Conservation (phyloP, 2,888 invertebrate genomes). For the Spisula subtruncata region DNA sequence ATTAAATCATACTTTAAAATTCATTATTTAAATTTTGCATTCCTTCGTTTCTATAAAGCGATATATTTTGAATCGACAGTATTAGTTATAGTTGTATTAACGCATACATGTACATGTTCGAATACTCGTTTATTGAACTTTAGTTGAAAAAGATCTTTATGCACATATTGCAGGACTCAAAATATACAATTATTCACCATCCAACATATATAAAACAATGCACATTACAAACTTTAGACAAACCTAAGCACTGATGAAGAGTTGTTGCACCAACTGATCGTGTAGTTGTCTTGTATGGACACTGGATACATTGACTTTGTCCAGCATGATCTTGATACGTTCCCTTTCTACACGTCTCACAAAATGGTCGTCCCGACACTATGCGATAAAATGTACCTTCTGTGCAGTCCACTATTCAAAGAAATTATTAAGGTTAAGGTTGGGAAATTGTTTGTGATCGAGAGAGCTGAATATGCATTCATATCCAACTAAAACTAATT, state of each 20-base stretch:
- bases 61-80: background rate
- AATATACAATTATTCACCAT: background rate
- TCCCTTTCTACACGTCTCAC: conserved; percentile 61
- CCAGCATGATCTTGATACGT: conserved; percentile 59
- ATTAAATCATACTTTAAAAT: background rate
- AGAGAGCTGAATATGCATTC: too few species aligned
- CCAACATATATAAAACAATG: background rate
- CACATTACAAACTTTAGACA: background rate
- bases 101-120: background rate
- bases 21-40: too few species aligned
- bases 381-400: conserved; percentile 38
- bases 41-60: background rate
- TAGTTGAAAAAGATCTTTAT: background rate
- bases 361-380: background rate
- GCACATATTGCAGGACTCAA: background rate
- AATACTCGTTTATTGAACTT: background rate
- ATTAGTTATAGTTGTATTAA: background rate
- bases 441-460: too few species aligned
- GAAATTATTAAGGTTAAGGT: too few species aligned
- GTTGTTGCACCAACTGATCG: conserved; percentile 25
- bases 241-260: conserved; percentile 29
- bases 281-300: conserved; percentile 54
- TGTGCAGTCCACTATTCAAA: conserved; percentile 53
- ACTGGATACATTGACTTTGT: conserved; percentile 51
- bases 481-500: too few species aligned